These are phyloP conservation scores for Therioaphis trifolii DNA, from an alignment of 2,888 invertebrate species.

Conservation along the genomic window DNA sequence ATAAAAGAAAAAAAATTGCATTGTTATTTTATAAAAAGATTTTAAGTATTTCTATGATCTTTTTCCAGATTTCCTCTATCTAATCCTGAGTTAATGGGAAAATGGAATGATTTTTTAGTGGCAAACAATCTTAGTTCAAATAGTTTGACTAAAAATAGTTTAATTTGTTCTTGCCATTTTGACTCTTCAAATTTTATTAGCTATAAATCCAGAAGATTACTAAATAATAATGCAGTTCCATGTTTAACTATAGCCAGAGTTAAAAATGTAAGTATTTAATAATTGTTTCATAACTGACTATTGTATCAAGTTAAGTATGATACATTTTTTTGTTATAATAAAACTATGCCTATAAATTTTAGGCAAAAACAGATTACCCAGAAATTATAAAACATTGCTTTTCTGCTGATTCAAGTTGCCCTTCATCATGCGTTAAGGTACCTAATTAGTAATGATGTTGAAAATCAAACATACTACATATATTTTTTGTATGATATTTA, in stretches of 20 bases:
- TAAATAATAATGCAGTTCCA: conserved; percentile 18
- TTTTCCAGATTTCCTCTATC: no score
- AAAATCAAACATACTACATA: no score
- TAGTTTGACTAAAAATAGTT: background rate
- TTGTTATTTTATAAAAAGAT: conserved; percentile 16
- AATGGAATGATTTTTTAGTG: conserved; percentile 7
- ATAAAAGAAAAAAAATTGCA: background rate
- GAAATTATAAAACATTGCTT: no score
- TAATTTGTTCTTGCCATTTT: background rate
- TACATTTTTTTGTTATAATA: no score
- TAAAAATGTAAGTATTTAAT: conserved; percentile 12
- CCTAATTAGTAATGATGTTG: no score
- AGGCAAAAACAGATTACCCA: no score
- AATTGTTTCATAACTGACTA: background rate
- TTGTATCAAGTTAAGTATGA: no score
- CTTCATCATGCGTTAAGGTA: no score
- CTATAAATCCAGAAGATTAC: conserved; percentile 21
- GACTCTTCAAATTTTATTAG: background rate
- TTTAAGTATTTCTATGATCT: no score
- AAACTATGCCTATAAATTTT: no score
- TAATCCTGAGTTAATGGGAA: background rate
- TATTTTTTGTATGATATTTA: no score
- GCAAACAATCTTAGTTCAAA: background rate
- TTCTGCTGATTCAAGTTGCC: no score
- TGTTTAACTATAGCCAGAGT: conserved; percentile 16